A percentile compares a stretch with the other conserved stretches of the same genome.
These are phyloP conservation scores for Chiloscyllium punctatum DNA, from an alignment of 2,797 vertebrate genomes.

Conservation along the genomic window DNA sequence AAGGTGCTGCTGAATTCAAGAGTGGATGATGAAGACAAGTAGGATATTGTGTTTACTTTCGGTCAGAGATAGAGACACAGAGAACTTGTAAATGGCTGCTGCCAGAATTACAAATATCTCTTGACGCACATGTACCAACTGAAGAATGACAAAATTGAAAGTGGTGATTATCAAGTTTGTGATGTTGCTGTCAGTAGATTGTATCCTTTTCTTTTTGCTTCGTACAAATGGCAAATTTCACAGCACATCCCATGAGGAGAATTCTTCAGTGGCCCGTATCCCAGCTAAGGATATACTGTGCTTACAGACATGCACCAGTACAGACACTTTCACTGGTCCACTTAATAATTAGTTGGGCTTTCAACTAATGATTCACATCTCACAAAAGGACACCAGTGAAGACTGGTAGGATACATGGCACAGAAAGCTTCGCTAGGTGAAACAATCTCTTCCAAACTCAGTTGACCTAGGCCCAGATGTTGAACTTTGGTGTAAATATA, in stretches of 20 bases:
- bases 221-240: not conserved
- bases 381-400: not conserved
- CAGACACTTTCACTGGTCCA: not conserved
- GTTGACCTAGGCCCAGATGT: not conserved
- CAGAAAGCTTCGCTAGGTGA: not conserved
- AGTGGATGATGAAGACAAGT: not conserved
- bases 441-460: not conserved
- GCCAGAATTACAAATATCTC: not conserved
- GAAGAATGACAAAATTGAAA: not conserved
- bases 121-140: not conserved
- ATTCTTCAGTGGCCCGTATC: not conserved
- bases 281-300: too few relatives aligned
- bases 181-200: not conserved
- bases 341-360: not conserved
- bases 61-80: not conserved
- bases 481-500: too few relatives aligned
- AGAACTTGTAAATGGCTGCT: not conserved
- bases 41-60: not conserved
- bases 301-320: not conserved
- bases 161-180: not conserved
- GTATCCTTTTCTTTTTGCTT: not conserved
- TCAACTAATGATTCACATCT: not conserved
- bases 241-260: not conserved
- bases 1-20: not conserved
- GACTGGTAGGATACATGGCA: not conserved